Base-by-base conservation (phyloP, 2,113 vertebrate genomes). In the Oryzias curvinotus region DNA sequence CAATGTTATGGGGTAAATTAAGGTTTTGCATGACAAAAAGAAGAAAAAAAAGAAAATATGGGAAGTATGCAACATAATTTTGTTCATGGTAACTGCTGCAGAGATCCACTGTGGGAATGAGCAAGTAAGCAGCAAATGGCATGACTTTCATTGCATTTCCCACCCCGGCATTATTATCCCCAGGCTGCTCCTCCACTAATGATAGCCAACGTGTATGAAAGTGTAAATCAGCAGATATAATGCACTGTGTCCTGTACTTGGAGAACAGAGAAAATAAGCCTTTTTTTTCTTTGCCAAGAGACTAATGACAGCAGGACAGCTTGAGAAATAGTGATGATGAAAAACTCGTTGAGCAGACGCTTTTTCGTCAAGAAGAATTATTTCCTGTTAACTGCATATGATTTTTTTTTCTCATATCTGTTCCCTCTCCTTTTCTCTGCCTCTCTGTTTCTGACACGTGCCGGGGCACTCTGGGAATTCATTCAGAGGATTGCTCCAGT, bases 251-350 rank as follows among this genome's bases (percentile, higher is more conserved):
- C 45, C 64, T 71, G 54, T 44, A 73, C 73, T 80, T 49, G 41
- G 64, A 61, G 15, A 42, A 46, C 62, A 75, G 51, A 73, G 68
- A 62, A 82, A 89, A 87, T 78, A 15, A 77, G 65, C 54, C 60
- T 64, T 58, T 57, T 58, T 64, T 25, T 52, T 53, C 21, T 42
- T 8, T 19, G 19, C 46, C 50, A 55, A 25, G 69, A 75, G 57
- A 85, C 78, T 87, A 88, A 85, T 86, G 77, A 82, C 78, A 82
- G 48, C 14, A 30, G 78, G 46, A 58, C 58, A 79, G 60, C 63
- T 76, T 63, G 72, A 82, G 62, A 82, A 81, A 88, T 81, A 70
- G 69, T 57, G 73, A 82, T 71, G 66, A 79, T 63, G 70, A 68
- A 82, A 80, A 79, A 71, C 65, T 18, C 60, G 65, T 59, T 49